Evolutionary conservation across 1,140 invertebrate species (phyloP), one percentile per base, ranked within the genome.

Genomic region (Papilio polytes): DNA sequence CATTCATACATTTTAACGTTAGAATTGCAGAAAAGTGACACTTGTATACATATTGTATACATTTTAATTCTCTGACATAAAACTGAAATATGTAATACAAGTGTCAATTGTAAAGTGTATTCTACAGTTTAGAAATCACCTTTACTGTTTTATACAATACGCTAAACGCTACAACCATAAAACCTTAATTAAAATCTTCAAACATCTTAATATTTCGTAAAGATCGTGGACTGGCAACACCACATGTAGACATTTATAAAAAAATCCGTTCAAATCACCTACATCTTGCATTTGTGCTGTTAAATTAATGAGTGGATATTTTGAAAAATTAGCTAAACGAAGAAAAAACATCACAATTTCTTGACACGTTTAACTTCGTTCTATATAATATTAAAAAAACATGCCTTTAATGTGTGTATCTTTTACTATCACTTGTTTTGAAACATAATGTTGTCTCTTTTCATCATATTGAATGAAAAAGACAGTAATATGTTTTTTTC

Each of bases 131-230:
- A 15, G 46, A 13, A 41, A 41, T 3, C 36, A 18, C 7, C 15
- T 53, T 53, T n/a, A 53, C 15, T 74, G 53, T 22, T 20, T 48
- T 44, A 41, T 66, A 66, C 18, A 76, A 76, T 76, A 76, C 74
- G 74, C 74, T 53, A 76, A 76, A 51, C 44, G 10, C 74, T 22
- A 76, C 2, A 9, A 46, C 74, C 20, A 8, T 76, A 46, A 22
- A 46, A 76, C 44, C 74, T 76, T 76, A 46, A 74, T 20, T 74
- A 74, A 74, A 48, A 44, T 12, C 10, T 13, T 9, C n/a, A 22
- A 76, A 13, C 20, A 22, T 22, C 12, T 51, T 26, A 51, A 76
- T 9, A 46, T 13, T 26, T 22, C 26, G 13, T 18, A 7, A 76
- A 44, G 12, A 46, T 76, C 74, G 46, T 48, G 46, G 46, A 76